These are phyloP conservation scores for Drusus annulatus DNA, from an alignment of 1,140 invertebrate species.

Conservation along the genomic window DNA sequence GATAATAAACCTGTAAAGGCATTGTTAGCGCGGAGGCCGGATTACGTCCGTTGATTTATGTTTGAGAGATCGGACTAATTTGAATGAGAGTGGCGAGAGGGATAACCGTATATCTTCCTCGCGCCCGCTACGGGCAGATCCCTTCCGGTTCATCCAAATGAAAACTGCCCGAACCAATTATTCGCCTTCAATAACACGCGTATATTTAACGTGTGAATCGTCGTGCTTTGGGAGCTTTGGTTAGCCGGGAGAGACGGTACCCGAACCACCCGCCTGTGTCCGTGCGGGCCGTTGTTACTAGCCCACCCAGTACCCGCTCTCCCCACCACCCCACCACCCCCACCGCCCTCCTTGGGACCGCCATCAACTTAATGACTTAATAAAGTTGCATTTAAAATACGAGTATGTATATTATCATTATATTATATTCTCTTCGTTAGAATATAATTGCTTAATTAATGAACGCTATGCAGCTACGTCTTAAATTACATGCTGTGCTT, in stretches of 20 bases:
- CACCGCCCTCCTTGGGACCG: not conserved
- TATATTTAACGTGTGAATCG: constrained; percentile 38
- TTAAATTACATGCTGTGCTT: constrained; percentile 41
- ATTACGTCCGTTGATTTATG: constrained; percentile 59
- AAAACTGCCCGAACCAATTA: constrained; percentile 33
- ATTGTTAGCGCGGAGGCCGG: constrained; percentile 58
- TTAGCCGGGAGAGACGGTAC: no score
- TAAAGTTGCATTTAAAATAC: constrained; percentile 42
- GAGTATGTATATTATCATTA: not conserved
- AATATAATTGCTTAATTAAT: constrained; percentile 42
- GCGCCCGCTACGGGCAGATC: constrained; percentile 37
- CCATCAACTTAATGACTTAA: constrained; percentile 49
- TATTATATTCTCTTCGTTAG: not conserved
- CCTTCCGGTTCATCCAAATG: constrained; percentile 52
- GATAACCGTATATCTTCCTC: constrained; percentile 38
- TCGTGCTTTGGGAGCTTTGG: not conserved
- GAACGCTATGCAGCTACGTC: constrained; percentile 30
- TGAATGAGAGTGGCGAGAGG: constrained; percentile 46
- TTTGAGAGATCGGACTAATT: constrained; percentile 56
- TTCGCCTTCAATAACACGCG: constrained; percentile 36
- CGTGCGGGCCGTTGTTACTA: not conserved
- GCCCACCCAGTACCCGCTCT: not conserved
- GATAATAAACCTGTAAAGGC: constrained; percentile 59
- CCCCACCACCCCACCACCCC: not conserved
- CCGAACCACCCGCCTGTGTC: no score